Percentiles rank a stretch among this genome's conserved stretches.
Evolutionary conservation across 2,113 vertebrate species (phyloP).

Genomic region (Tychaedon coryphoeus): DNA sequence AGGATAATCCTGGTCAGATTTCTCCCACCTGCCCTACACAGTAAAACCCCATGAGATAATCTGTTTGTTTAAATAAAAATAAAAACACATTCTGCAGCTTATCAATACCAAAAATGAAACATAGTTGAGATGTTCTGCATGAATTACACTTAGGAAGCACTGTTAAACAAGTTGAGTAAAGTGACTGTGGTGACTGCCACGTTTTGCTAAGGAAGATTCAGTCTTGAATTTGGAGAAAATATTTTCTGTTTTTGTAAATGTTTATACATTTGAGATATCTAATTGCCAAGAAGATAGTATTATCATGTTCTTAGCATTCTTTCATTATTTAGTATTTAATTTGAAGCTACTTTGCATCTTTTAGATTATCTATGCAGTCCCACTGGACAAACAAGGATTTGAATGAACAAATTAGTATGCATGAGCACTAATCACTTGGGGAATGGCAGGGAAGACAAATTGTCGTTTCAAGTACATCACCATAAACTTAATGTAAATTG

Average conservation of each 20-base stretch:
- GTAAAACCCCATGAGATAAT: not conserved
- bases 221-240: not conserved
- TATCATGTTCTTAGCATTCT: not conserved
- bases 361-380: not conserved
- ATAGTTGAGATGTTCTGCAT: not conserved
- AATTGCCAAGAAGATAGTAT: not conserved
- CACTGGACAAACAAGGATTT: not conserved
- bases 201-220: not conserved
- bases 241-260: accelerated
- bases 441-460: not conserved
- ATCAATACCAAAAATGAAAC: not conserved
- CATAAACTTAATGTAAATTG: not conserved
- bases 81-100: not conserved
- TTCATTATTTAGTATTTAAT: not conserved
- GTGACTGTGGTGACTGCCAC: not conserved
- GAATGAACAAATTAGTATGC: not conserved
- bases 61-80: not conserved
- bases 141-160: not conserved
- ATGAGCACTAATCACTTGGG: not conserved
- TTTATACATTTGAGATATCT: not conserved
- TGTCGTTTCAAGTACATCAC: not conserved
- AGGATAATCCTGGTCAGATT: not conserved
- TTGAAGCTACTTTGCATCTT: not conserved
- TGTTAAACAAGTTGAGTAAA: not conserved
- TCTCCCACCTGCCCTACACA: not conserved